Conservation (phyloP, 2,888 invertebrate genomes). For the Euproctis similis region DNA sequence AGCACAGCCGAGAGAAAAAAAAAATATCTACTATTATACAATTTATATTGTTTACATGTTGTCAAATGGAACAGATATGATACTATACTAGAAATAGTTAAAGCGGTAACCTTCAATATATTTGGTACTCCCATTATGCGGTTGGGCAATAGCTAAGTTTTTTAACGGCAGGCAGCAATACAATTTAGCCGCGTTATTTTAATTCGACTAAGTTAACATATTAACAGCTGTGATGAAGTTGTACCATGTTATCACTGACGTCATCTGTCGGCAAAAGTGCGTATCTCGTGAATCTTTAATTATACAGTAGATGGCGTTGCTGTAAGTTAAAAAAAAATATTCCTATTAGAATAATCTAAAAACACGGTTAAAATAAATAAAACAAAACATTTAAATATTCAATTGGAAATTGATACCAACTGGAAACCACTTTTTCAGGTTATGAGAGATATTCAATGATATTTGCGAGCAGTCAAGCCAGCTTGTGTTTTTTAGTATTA, state of each 20-base stretch:
- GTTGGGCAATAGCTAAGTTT: slow-evolving; percentile 1
- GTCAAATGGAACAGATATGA: neutral
- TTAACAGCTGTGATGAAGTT: neutral
- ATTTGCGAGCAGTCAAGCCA: no score
- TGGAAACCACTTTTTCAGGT: no score
- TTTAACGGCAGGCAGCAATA: neutral
- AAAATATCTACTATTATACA: slow-evolving; percentile 2
- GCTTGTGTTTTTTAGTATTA: no score
- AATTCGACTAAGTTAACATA: no score
- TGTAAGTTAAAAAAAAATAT: no score
- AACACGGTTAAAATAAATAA: no score
- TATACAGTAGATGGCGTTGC: slow-evolving; percentile 1
- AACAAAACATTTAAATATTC: no score
- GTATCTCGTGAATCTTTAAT: no score
- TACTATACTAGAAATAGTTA: slow-evolving; percentile 1
- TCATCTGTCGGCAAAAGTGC: neutral
- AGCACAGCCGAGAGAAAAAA: slow-evolving; percentile 4
- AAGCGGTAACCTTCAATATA: neutral
- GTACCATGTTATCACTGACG: neutral
- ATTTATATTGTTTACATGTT: slow-evolving; percentile 3
- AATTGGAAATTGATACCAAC: no score
- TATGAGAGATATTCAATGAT: no score
- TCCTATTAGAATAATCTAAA: no score
- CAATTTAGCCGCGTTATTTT: slow-evolving; percentile 4
- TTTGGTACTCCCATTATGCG: neutral